Evolutionary conservation across 2,888 invertebrate species (phyloP).

Genomic region (Synergus laeviventris): DNA sequence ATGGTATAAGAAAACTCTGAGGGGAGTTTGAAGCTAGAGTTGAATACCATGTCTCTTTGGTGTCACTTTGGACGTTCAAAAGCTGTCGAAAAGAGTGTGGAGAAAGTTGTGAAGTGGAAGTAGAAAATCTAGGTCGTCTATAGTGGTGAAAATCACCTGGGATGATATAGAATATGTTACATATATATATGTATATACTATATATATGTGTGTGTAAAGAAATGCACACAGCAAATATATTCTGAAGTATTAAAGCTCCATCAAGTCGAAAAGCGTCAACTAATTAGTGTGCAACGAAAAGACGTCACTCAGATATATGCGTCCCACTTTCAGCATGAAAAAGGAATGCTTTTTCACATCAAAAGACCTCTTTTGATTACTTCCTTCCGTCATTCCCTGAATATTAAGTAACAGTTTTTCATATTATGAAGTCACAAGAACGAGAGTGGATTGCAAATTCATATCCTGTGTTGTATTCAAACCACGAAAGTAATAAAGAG

Average conservation of each 20-base stretch:
- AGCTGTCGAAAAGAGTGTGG: constrained; percentile 40
- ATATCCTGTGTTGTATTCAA: background rate
- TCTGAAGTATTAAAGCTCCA: constrained; percentile 16
- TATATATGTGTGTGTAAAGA: background rate
- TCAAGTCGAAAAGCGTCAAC: constrained; percentile 17
- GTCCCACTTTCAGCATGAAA: constrained; percentile 11
- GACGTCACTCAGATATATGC: constrained; percentile 6
- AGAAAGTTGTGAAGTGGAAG: constrained; percentile 54
- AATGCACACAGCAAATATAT: background rate
- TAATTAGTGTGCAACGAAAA: constrained; percentile 27
- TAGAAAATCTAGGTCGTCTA: constrained; percentile 57
- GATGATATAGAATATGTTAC: constrained; percentile 4
- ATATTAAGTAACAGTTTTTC: background rate
- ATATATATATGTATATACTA: constrained; percentile 3
- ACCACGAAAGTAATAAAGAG: background rate
- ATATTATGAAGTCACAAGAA: background rate
- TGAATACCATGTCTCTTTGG: background rate
- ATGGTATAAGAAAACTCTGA: no score
- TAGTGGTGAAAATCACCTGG: constrained; percentile 53
- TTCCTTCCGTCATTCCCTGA: background rate
- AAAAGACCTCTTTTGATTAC: constrained; percentile 13
- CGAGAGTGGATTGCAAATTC: background rate
- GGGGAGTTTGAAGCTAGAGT: background rate
- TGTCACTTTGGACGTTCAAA: background rate
- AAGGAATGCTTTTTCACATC: constrained; percentile 21